phyloP scores from a whole-genome alignment of 1,140 invertebrate genomes.

The Apis mellifera region DNA sequence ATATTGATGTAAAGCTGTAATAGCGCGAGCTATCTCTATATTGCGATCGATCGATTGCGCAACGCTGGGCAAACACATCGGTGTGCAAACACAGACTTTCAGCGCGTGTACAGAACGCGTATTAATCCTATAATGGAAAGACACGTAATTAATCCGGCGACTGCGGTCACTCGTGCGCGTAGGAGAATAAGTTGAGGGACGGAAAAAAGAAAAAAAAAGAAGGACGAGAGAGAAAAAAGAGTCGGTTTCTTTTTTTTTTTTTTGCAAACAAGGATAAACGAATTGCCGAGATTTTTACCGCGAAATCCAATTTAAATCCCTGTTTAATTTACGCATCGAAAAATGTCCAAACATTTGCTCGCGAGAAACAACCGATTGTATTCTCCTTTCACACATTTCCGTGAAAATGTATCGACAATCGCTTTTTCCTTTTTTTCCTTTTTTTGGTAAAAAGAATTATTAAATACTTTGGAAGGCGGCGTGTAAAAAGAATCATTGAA shows the following conservation, averaged over 20 bases:
- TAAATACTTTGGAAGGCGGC: too few relatives aligned
- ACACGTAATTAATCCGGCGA: slow-evolving; percentile 44
- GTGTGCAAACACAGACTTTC: slow-evolving; percentile 46
- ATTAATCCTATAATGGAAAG: slow-evolving; percentile 52
- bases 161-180: slow-evolving; percentile 3
- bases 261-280: not conserved
- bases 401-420: too few relatives aligned
- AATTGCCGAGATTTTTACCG: not conserved
- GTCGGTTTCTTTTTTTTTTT: too few relatives aligned
- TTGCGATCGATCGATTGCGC: slow-evolving; percentile 44
- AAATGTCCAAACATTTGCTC: too few relatives aligned
- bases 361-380: too few relatives aligned
- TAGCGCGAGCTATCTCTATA: slow-evolving; percentile 35
- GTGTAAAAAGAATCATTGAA: not conserved
- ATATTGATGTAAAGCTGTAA: slow-evolving; percentile 50
- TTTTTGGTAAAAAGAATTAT: too few relatives aligned
- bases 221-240: too few relatives aligned
- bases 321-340: too few relatives aligned
- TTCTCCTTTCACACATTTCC: too few relatives aligned
- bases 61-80: slow-evolving; percentile 37
- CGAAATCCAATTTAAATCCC: not conserved
- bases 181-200: slow-evolving; percentile 4
- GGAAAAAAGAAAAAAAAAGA: too few relatives aligned
- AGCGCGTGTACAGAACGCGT: slow-evolving; percentile 5
- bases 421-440: too few relatives aligned